Conservation (phyloP, 2,888 invertebrate genomes). For the Drosophila acutilabella region DNA sequence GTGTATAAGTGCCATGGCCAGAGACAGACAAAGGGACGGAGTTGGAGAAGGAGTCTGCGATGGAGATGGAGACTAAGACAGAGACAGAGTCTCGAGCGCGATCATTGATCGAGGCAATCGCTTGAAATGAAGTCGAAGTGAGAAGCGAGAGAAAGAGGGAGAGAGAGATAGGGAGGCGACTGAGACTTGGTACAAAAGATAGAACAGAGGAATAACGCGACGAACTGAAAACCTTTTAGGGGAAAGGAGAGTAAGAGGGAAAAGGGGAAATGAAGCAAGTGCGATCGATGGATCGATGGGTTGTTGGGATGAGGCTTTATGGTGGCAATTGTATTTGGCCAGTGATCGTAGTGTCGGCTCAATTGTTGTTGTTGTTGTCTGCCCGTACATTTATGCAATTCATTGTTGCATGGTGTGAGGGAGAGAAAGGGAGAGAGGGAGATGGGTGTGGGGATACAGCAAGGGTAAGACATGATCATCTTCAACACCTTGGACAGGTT, state of each 20-base stretch:
- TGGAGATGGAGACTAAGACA: conserved; percentile 18
- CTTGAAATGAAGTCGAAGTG: conserved; percentile 51
- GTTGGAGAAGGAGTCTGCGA: conserved; percentile 2
- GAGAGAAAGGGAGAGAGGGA: conserved; percentile 31
- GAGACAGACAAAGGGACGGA: conserved; percentile 11
- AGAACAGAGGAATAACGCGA: conserved; percentile 44
- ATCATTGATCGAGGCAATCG: conserved; percentile 84
- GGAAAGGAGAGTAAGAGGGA: neutral
- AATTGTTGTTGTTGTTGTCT: conserved; percentile 61
- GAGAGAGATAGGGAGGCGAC: neutral
- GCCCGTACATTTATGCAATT: conserved; percentile 79
- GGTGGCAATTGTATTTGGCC: conserved; percentile 79
- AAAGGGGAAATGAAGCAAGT: conserved; percentile 20
- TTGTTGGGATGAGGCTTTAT: conserved; percentile 67
- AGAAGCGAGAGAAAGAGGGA: conserved; percentile 12
- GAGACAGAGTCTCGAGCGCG: conserved; percentile 41
- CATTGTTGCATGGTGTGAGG: conserved; percentile 65
- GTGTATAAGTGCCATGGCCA: conserved; percentile 82
- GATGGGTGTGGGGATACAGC: conserved; percentile 6
- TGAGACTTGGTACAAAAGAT: conserved; percentile 33
- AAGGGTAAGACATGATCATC: conserved; percentile 83
- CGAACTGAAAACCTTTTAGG: neutral
- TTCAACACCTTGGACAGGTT: conserved; percentile 85
- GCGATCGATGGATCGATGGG: conserved; percentile 63
- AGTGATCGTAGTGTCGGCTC: conserved; percentile 69